Evolutionary conservation across 2,888 invertebrate genomes (phyloP).

Genomic region (Agrotis clavis): DNA sequence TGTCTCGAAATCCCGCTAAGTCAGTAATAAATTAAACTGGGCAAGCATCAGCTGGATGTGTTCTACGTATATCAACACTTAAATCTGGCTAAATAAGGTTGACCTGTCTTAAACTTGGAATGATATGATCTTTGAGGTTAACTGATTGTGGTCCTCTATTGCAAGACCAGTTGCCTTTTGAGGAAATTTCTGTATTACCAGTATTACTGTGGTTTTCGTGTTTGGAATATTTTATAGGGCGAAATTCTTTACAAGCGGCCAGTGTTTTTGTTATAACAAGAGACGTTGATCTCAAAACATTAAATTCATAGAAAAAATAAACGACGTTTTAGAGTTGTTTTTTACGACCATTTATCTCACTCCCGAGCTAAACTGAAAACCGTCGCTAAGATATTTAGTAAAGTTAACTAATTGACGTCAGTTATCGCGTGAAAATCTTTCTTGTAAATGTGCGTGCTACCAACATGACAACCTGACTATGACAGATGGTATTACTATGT

Average conservation of each 20-base stretch:
- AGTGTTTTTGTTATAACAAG: constrained; percentile 8
- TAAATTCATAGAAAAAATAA: not conserved
- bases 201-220: constrained; percentile 50
- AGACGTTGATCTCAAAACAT: constrained; percentile 26
- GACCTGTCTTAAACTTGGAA: constrained; percentile 48
- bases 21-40: constrained; percentile 58
- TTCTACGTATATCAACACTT: constrained; percentile 42
- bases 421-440: constrained; percentile 48
- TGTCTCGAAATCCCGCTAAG: constrained; percentile 60
- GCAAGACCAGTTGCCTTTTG: constrained; percentile 49
- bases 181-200: constrained; percentile 52
- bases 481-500: constrained; percentile 58
- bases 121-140: constrained; percentile 38
- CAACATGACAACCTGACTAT: constrained; percentile 54
- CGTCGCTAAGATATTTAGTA: constrained; percentile 22
- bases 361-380: constrained; percentile 12
- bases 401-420: constrained; percentile 36
- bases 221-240: constrained; percentile 37
- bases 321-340: not conserved
- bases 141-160: constrained; percentile 40
- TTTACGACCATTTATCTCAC: not conserved
- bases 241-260: constrained; percentile 13
- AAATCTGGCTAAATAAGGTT: constrained; percentile 50
- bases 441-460: constrained; percentile 49
- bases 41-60: constrained; percentile 43